Conservation (phyloP, 2,888 invertebrate genomes). For the Epinotia ramella region DNA sequence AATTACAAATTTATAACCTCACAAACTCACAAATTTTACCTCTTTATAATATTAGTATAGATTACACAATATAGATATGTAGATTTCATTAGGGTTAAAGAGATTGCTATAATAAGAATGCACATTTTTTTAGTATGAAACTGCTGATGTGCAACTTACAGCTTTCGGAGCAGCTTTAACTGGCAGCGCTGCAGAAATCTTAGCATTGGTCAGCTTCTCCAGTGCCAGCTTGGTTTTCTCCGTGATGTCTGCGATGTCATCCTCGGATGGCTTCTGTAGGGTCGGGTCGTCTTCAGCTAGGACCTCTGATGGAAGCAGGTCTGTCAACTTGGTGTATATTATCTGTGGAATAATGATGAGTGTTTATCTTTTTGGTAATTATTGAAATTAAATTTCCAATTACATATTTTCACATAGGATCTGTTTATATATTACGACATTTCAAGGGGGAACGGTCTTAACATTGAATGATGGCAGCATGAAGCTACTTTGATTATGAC, state of each 20-base stretch:
- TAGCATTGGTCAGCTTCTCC: conserved; percentile 93
- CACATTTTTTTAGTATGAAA: neutral
- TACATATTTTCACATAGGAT: too few relatives aligned
- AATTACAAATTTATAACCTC: too few relatives aligned
- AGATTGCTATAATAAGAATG: neutral
- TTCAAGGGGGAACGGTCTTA: too few relatives aligned
- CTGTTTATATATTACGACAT: too few relatives aligned
- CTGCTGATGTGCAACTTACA: conserved; percentile 70
- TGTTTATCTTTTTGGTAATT: neutral
- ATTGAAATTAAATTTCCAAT: too few relatives aligned
- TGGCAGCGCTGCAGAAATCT: conserved; percentile 98
- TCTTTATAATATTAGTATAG: too few relatives aligned
- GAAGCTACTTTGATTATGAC: too few relatives aligned
- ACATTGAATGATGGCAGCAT: too few relatives aligned
- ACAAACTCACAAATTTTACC: too few relatives aligned
- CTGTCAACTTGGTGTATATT: conserved; percentile 97
- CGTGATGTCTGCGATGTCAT: conserved; percentile 94
- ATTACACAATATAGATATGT: too few relatives aligned
- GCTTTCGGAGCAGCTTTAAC: conserved; percentile 97
- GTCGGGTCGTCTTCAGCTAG: conserved; percentile 95
- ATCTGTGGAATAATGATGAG: conserved; percentile 82
- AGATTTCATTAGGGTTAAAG: too few relatives aligned
- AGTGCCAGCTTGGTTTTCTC: conserved; percentile 95
- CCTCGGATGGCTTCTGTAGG: conserved; percentile 95
- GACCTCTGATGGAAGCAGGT: conserved; percentile 96